Evolutionary conservation across 2,113 vertebrate species (phyloP), one percentile per base, ranked within the genome.

Genomic region (Cynopterus brachyotis): DNA sequence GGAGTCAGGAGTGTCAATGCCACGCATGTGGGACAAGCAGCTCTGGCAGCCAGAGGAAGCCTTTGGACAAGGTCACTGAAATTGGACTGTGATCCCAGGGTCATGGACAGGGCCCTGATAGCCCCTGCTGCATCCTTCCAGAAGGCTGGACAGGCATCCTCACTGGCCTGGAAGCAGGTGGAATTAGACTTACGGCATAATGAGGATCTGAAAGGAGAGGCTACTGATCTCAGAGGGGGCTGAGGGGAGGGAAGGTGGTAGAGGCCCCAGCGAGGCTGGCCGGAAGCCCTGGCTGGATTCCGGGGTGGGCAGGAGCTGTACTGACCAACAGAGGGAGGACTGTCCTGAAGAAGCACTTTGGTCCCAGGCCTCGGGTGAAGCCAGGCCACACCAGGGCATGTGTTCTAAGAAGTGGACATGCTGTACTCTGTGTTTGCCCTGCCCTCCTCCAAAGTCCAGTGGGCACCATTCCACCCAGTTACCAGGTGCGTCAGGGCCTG

Each of bases 11-110:
- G 73, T 9, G 32, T 45, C n/a, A 2, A 3, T 35, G 67, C 30
- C 4, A 2, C 9, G 4, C 22, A 0, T 0, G 1, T 12, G 55
- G 66, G 57, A 62, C 40, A 11, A 5, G 59, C 16, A 32, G 28
- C 30, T 47, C 66, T 3, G 8, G 30, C 30, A 24, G 45, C 35
- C 3, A 4, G 28, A 55, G 47, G 50, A 17, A 73, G 30, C 22
- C 55, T n/a, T 4, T 0, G 2, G 35, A 57, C 0, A 2, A 4
- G 32, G 50, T 10, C 47, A 0, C 8, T 13, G 60, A 26, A 40
- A 8, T 40, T 9, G 22, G 24, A 6, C 37, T 0, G 2, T 24
- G 62, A 66, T 50, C 62, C 50, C 30, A 1, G 11, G 40, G 66
- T 22, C 2, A 1, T 2, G 0, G n/a, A 8, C 9, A 8, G 13